These are phyloP conservation scores for Rhaphigaster nebulosa DNA, from an alignment of 2,888 invertebrate genomes.

Conservation along the genomic window DNA sequence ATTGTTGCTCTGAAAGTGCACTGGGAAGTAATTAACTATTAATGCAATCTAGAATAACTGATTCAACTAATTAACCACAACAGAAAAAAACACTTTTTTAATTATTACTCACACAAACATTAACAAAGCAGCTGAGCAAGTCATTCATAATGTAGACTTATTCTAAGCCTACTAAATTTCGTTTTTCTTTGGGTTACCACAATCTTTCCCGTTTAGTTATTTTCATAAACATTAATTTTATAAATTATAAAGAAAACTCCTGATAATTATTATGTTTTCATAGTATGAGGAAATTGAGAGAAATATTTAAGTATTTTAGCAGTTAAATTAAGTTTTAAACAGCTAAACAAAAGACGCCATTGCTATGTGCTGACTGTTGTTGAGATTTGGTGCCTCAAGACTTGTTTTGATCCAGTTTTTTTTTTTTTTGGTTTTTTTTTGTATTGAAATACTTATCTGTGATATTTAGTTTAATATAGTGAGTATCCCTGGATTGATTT, in stretches of 20 bases:
- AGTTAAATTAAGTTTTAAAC: not conserved
- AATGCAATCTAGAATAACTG: too few relatives aligned
- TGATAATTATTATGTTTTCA: not conserved
- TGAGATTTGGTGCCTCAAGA: conserved; percentile 16
- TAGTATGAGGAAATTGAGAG: not conserved
- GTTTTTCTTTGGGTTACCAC: not conserved
- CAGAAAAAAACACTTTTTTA: too few relatives aligned
- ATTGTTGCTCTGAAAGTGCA: too few relatives aligned
- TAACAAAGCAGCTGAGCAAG: too few relatives aligned
- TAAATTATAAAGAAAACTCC: not conserved
- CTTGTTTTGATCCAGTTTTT: conserved; percentile 48
- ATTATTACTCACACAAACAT: too few relatives aligned
- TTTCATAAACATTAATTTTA: not conserved
- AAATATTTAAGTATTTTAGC: not conserved
- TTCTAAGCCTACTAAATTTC: not conserved
- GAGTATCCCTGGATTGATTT: not conserved
- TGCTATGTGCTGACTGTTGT: conserved; percentile 44
- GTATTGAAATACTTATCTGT: conserved; percentile 26
- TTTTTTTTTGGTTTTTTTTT: conserved; percentile 30
- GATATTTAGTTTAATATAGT: conserved; percentile 37
- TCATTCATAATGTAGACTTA: not conserved
- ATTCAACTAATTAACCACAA: too few relatives aligned
- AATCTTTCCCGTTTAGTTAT: not conserved
- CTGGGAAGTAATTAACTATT: too few relatives aligned
- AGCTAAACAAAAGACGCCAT: conserved; percentile 35